Evolutionary conservation across 2,113 vertebrate genomes (phyloP), one percentile per base, ranked within the genome.

Genomic region (Grammomys dolichurus): DNA sequence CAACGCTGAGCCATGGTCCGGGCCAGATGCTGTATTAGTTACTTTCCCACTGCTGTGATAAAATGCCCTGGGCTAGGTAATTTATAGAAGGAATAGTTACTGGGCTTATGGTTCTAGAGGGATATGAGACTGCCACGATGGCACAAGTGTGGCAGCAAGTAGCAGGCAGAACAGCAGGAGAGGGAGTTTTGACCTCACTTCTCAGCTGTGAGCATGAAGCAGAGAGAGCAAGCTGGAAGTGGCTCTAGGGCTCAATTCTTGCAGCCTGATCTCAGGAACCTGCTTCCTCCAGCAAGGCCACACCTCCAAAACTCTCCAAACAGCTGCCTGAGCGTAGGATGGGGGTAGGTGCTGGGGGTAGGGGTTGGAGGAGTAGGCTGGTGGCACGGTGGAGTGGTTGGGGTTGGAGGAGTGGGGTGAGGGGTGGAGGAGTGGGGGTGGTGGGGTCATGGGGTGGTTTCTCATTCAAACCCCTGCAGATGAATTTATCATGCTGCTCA

Each of bases 1-100:
- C 3, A 40, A 17, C 0, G 7, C n/a, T 7, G 7, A 28, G 58
- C n/a, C 80, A 4, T 28, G 33, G 10, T 58, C 33, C 56, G 22
- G 80, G 33, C 17, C 20, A 80, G 77, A 56, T 11, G 51, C 77
- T 19, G 48, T 10, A 19, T 36, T 51, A 19, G 28, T 7, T 12
- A 11, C 31, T 19, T 33, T 78, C 31, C 76, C 10, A 28, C 28
- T 36, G 48, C 51, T 22, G 20, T 24, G 17, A 54, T 58, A n/a
- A n/a, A 82, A 58, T 5, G 11, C 11, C 36, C 10, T 7, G 36
- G 58, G 20, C 80, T 40, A 82, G 78, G 51, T 54, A 81, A 20
- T 19, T 56, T 22, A 54, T 19, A 36, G 77, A 56, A 80, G 19
- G 51, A 54, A 54, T 33, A 51, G 77, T 11, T 80, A 5, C 20